phyloP scores from a whole-genome alignment of 1,140 invertebrate species.

The Leptopilina clavipes region DNA sequence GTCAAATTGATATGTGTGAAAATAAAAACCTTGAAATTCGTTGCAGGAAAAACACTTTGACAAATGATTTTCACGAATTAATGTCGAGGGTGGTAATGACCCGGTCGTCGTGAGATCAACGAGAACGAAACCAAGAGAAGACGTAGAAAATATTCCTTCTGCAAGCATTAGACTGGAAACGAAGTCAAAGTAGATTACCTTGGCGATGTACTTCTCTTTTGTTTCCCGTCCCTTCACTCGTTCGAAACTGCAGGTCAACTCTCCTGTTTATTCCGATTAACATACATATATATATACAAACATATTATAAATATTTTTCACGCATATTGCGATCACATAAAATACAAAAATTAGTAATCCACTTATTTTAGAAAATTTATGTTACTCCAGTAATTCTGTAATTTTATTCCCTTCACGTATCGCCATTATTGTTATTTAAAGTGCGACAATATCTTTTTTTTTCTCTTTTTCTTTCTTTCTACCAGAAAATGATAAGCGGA shows the following conservation, averaged over 20 bases:
- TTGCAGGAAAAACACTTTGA: background rate
- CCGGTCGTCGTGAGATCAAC: conserved; percentile 7
- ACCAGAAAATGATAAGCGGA: background rate
- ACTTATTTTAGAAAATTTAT: conserved; percentile 5
- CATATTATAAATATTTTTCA: conserved; percentile 4
- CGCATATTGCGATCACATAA: background rate
- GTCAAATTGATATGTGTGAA: background rate
- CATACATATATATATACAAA: background rate
- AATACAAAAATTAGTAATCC: background rate
- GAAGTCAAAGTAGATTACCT: conserved; percentile 32
- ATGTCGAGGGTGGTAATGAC: conserved; percentile 17
- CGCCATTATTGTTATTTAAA: too few species aligned
- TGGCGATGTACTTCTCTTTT: conserved; percentile 33
- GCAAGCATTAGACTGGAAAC: conserved; percentile 32
- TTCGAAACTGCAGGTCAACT: conserved; percentile 23
- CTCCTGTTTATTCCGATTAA: conserved; percentile 28
- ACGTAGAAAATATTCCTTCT: conserved; percentile 33
- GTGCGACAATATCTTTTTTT: background rate
- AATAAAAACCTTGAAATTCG: background rate
- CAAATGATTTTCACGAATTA: conserved; percentile 16
- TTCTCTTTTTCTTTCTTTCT: too few species aligned
- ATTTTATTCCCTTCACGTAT: too few species aligned
- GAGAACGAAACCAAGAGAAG: conserved; percentile 9
- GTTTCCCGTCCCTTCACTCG: conserved; percentile 32
- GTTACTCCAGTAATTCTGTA: too few species aligned